Evolutionary conservation across 2,113 vertebrate species (phyloP).

Genomic region (Oryzias curvinotus): DNA sequence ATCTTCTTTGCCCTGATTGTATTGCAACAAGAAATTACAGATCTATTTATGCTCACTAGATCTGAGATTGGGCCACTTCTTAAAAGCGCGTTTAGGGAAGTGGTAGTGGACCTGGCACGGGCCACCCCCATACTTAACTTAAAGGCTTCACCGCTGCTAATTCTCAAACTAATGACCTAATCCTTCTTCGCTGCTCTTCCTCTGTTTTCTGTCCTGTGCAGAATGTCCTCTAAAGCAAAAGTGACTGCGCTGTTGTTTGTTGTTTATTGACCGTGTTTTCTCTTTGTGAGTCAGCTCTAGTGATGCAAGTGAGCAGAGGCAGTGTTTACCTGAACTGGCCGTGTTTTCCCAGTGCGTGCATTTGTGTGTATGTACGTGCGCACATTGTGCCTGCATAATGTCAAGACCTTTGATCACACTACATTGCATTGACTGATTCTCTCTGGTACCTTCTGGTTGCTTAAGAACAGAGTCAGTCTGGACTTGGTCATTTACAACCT

Average conservation of each 20-base stretch:
- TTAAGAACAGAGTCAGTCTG: slow-evolving; percentile 66
- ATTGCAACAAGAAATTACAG: slow-evolving; percentile 80
- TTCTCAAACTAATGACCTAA: slow-evolving; percentile 51
- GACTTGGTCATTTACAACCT: slow-evolving; percentile 72
- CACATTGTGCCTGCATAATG: slow-evolving; percentile 31
- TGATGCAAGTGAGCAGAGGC: slow-evolving; percentile 73
- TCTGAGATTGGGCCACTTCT: slow-evolving; percentile 75
- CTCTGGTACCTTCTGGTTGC: slow-evolving; percentile 72
- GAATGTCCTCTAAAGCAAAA: slow-evolving; percentile 59
- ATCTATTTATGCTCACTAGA: slow-evolving; percentile 75
- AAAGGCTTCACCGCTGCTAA: slow-evolving; percentile 29
- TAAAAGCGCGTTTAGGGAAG: slow-evolving; percentile 45
- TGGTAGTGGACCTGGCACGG: slow-evolving; percentile 26
- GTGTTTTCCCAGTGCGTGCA: slow-evolving; percentile 37
- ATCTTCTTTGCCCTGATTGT: slow-evolving; percentile 77
- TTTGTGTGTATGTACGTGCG: slow-evolving; percentile 7
- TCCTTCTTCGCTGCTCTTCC: slow-evolving; percentile 44
- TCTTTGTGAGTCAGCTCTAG: slow-evolving; percentile 66
- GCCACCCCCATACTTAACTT: slow-evolving; percentile 38
- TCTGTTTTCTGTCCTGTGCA: slow-evolving; percentile 49
- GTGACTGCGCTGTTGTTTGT: slow-evolving; percentile 66
- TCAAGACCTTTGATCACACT: slow-evolving; percentile 73
- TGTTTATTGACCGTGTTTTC: slow-evolving; percentile 65
- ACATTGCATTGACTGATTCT: slow-evolving; percentile 74
- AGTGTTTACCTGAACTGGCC: slow-evolving; percentile 72